A percentile compares a stretch with the other conserved stretches of the same genome.
Evolutionary conservation across 2,888 invertebrate species (phyloP).

Genomic region (Acrobasis suavella): DNA sequence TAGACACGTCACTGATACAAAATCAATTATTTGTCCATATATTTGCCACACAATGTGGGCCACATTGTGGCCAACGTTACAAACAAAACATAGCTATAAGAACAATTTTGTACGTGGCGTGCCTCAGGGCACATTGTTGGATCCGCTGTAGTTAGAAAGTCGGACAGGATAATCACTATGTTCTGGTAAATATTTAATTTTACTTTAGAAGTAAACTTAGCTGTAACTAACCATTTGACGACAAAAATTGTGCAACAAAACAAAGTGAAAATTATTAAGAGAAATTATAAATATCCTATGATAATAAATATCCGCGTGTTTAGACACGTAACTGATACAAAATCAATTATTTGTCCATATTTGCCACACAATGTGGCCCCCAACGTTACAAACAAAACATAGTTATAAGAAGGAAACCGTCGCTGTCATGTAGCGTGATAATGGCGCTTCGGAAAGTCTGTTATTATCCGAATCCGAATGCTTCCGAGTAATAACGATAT

Average conservation of each 20-base stretch:
- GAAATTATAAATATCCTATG: too few relatives aligned
- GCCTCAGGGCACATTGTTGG: neutral
- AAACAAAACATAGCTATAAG: neutral
- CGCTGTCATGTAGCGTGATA: slow-evolving; percentile 4
- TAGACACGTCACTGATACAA: too few relatives aligned
- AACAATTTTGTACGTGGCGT: neutral
- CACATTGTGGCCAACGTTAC: too few relatives aligned
- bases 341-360: too few relatives aligned
- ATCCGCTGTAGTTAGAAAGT: neutral
- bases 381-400: neutral
- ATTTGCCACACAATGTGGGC: neutral
- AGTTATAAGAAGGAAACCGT: neutral
- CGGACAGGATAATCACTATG: neutral
- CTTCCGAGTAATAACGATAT: slow-evolving; percentile 7
- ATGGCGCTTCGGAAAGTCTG: slow-evolving; percentile 6
- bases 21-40: too few relatives aligned
- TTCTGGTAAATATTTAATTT: neutral
- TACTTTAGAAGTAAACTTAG: too few relatives aligned
- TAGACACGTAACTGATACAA: too few relatives aligned
- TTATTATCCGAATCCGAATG: slow-evolving; percentile 5
- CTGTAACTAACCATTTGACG: too few relatives aligned
- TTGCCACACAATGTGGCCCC: neutral
- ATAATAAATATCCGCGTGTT: too few relatives aligned
- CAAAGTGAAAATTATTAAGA: too few relatives aligned
- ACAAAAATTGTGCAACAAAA: too few relatives aligned